Base-by-base conservation (phyloP, 1,140 invertebrate species). In the Asbolus verrucosus region DNA sequence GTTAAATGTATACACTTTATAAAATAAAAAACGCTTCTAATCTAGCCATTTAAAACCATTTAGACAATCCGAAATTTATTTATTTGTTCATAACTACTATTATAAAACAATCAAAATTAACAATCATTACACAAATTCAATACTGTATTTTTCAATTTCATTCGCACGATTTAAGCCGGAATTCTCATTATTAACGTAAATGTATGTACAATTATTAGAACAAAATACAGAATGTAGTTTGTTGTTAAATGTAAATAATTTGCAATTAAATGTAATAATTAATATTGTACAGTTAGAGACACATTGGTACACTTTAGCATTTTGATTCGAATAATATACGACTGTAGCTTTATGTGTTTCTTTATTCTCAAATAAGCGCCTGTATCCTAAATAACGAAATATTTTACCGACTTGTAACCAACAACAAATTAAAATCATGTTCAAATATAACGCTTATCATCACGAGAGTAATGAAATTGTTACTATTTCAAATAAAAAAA, bases 181-280 rank as follows among this genome's bases (percentile, higher is more conserved):
- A 54, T 24, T 27, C 46, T 54, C 50, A 73, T 66, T 63, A 72
- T 74, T 62, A 69, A 73, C 72, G 70, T 75, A 73, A 75, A 75
- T 75, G 71, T 73, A 75, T 76, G 73, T 75, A 75, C 71, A 72
- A 73, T 74, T 73, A 75, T 66, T 73, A 54, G 54, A 36, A 65
- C 21, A 50, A 65, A 65, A 21, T 59, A 68, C 24, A 27, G 24
- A 27, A 27, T 27, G 69, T 71, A 70, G 69, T 66, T 73, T 70
- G 69, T 75, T 75, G 69, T 73, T 75, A 41, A 68, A 74, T 75
- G 73, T 75, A 75, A 65, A 76, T 75, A n/a, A 75, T 73, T 71
- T 72, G 65, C 71, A 75, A 73, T 60, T 70, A 46, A 72, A 76
- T 73, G 69, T 76, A 71, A 61, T 71, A 72, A n/a, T 59, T 73